Percentiles rank a stretch among this genome's conserved stretches.
Evolutionary conservation across 2,797 vertebrate genomes (phyloP).

Genomic region (Hyperoplus immaculatus): DNA sequence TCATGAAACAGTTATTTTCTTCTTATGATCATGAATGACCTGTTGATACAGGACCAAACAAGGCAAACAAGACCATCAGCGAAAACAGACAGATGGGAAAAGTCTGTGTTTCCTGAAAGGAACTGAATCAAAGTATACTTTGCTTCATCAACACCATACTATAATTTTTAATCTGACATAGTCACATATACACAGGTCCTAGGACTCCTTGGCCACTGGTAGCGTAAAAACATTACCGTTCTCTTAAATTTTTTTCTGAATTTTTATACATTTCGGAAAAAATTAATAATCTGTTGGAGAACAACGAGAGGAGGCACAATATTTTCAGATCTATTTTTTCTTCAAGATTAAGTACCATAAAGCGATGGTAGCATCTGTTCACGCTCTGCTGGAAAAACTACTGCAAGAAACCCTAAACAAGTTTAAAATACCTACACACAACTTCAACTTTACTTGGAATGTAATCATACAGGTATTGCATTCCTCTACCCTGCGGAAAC

Average conservation of each 20-base stretch:
- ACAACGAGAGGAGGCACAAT: background rate
- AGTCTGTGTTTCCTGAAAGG: too few relatives aligned
- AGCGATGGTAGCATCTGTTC: background rate
- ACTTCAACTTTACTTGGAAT: background rate
- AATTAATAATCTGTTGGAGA: background rate
- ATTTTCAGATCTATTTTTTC: background rate
- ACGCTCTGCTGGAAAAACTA: background rate
- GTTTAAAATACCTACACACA: background rate
- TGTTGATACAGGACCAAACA: too few relatives aligned
- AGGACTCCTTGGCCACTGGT: too few relatives aligned
- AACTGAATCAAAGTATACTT: too few relatives aligned
- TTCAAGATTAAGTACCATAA: background rate
- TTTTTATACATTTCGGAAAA: background rate
- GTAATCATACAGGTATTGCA: background rate
- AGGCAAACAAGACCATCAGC: too few relatives aligned
- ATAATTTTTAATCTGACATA: too few relatives aligned
- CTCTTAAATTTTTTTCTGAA: background rate
- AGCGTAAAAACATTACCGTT: too few relatives aligned
- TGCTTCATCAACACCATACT: too few relatives aligned
- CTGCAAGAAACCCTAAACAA: background rate
- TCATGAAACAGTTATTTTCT: too few relatives aligned
- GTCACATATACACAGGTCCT: too few relatives aligned
- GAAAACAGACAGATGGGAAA: too few relatives aligned
- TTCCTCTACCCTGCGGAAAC: background rate
- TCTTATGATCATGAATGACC: too few relatives aligned